These are phyloP conservation scores for Cirrhinus mrigala DNA, from an alignment of 2,797 vertebrate genomes.

Conservation along the genomic window DNA sequence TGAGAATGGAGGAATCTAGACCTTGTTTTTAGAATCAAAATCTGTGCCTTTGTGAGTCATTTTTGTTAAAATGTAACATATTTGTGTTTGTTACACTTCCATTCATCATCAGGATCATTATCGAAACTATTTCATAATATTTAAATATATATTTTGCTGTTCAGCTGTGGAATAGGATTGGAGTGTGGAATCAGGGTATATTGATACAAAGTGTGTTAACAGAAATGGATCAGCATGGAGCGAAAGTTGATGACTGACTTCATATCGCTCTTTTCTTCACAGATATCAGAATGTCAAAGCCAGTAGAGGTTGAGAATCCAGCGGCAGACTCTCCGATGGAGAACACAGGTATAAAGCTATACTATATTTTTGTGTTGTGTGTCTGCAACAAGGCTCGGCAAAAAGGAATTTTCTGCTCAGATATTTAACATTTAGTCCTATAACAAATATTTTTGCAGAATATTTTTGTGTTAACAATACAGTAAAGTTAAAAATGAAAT, in stretches of 20 bases:
- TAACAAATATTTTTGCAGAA: too few species aligned
- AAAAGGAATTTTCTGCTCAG: background rate
- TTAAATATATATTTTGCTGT: background rate
- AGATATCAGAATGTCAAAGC: conserved; percentile 97
- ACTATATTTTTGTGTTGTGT: background rate
- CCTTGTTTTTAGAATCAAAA: background rate
- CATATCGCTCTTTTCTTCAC: conserved; percentile 58
- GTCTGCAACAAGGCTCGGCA: background rate
- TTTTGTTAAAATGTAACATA: background rate
- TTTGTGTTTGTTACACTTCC: background rate
- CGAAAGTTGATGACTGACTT: conserved; percentile 15
- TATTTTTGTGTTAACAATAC: too few species aligned
- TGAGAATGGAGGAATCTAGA: background rate
- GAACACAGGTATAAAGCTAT: conserved; percentile 71
- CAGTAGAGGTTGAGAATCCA: conserved; percentile 86
- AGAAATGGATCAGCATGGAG: background rate
- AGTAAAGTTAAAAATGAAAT: too few species aligned
- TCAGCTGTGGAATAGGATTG: background rate
- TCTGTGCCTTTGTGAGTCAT: background rate
- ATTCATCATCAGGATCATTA: background rate
- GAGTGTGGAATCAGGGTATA: background rate
- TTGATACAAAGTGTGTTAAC: background rate
- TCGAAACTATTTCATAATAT: background rate
- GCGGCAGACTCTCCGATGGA: conserved; percentile 86
- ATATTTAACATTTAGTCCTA: background rate